phyloP scores from a whole-genome alignment of 1,140 invertebrate genomes.

The Ectropis grisescens region DNA sequence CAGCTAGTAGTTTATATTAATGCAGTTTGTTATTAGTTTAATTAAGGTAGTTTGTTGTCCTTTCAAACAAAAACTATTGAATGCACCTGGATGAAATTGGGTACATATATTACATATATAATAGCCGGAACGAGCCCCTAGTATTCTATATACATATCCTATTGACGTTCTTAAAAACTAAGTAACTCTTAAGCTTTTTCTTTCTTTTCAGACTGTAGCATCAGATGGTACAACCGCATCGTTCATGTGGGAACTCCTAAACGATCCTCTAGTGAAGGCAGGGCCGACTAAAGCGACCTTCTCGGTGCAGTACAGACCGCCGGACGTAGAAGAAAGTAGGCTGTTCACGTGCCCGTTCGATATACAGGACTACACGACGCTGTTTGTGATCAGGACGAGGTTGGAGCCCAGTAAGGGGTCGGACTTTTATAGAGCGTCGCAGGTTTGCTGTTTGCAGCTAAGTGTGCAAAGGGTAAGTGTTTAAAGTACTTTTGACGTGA shows the following conservation, averaged over 20 bases:
- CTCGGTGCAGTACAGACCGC: conserved; percentile 74
- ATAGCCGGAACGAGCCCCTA: too few species aligned
- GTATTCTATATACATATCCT: too few species aligned
- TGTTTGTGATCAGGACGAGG: conserved; percentile 85
- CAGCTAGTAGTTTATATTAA: too few species aligned
- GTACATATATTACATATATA: too few species aligned
- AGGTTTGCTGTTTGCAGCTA: conserved; percentile 87
- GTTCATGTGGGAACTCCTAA: conserved; percentile 87
- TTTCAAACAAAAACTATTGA: too few species aligned
- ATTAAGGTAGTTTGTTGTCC: too few species aligned
- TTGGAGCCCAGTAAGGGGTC: conserved; percentile 85
- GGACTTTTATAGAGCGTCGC: conserved; percentile 90
- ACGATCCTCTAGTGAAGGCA: conserved; percentile 70
- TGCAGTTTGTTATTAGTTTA: too few species aligned
- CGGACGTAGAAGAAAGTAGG: conserved; percentile 61
- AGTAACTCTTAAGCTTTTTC: too few species aligned
- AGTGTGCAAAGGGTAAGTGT: conserved; percentile 57
- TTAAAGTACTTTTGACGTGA: too few species aligned
- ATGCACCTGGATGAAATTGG: too few species aligned
- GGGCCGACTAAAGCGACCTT: conserved; percentile 79
- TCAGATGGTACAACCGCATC: conserved; percentile 79
- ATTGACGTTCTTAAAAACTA: too few species aligned
- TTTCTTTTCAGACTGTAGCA: conserved; percentile 38
- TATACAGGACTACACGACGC: conserved; percentile 76
- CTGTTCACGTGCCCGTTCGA: conserved; percentile 72